A percentile compares a stretch with the other conserved stretches of the same genome.
phyloP scores from a whole-genome alignment of 2,797 vertebrate genomes.

The Pygocentrus nattereri region DNA sequence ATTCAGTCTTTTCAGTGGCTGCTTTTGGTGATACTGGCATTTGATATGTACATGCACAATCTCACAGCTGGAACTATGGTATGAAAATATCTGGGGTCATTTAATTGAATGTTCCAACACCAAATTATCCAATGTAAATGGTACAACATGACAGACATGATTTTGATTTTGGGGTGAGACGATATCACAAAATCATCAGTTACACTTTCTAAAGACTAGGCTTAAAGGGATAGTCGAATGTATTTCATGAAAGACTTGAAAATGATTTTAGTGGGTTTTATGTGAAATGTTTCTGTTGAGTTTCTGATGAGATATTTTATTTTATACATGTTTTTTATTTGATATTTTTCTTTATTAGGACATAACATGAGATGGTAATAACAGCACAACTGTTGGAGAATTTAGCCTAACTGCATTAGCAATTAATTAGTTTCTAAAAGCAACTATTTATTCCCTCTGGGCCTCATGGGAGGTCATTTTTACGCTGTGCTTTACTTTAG shows the following conservation, averaged over 20 bases:
- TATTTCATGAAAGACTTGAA: not conserved
- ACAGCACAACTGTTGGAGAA: not conserved
- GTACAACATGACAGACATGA: not conserved
- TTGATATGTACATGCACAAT: conserved; percentile 59
- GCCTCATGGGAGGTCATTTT: not conserved
- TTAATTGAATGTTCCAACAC: not conserved
- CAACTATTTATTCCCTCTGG: not conserved
- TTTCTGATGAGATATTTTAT: not conserved
- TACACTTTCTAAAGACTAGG: not conserved
- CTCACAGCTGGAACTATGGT: conserved; percentile 49
- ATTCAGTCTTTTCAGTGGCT: conserved; percentile 32
- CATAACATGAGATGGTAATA: not conserved
- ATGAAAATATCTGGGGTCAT: conserved; percentile 68
- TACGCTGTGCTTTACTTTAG: too few relatives aligned
- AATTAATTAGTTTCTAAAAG: not conserved
- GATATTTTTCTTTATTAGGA: not conserved
- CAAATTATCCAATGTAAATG: not conserved
- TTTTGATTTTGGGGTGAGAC: too few relatives aligned
- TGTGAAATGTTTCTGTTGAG: too few relatives aligned
- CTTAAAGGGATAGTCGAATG: not conserved
- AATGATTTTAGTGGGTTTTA: too few relatives aligned
- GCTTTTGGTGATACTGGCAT: not conserved
- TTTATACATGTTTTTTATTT: not conserved
- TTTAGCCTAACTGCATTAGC: not conserved
- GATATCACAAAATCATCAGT: not conserved